phyloP scores from a whole-genome alignment of 2,113 vertebrate species.

The Mionectes macconnelli region DNA sequence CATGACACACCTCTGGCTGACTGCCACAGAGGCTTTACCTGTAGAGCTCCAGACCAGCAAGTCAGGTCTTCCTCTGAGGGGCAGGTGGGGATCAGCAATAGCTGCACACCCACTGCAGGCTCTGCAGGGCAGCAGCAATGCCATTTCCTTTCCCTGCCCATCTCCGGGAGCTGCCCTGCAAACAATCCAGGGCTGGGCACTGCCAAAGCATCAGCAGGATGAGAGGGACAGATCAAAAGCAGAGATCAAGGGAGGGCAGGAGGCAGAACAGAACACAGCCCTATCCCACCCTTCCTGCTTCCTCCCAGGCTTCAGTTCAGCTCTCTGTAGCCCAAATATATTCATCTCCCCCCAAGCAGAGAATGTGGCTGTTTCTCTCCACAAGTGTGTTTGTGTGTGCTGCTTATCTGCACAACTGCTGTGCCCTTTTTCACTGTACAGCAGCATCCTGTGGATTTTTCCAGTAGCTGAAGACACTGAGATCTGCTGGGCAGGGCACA shows the following conservation, averaged over 20 bases:
- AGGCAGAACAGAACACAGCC: background rate
- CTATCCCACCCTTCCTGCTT: conserved; percentile 61
- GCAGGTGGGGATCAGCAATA: background rate
- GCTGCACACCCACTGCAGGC: background rate
- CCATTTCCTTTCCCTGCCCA: background rate
- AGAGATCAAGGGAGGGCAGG: background rate
- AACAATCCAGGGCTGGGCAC: background rate
- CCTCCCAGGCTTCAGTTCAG: background rate
- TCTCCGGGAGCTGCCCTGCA: background rate
- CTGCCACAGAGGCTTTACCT: background rate
- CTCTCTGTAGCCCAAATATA: background rate
- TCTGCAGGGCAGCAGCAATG: background rate
- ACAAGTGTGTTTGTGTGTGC: background rate
- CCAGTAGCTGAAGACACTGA: background rate
- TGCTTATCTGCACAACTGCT: background rate
- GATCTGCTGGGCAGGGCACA: background rate
- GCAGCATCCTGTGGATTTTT: conserved; percentile 21
- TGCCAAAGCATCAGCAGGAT: background rate
- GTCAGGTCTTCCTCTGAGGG: background rate
- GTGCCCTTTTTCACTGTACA: background rate
- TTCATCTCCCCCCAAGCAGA: background rate
- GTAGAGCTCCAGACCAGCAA: background rate
- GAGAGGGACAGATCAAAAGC: background rate
- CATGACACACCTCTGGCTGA: accelerated
- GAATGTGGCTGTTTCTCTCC: background rate